Evolutionary conservation across 2,888 invertebrate species (phyloP).

Genomic region (Pegoplata infirma): DNA sequence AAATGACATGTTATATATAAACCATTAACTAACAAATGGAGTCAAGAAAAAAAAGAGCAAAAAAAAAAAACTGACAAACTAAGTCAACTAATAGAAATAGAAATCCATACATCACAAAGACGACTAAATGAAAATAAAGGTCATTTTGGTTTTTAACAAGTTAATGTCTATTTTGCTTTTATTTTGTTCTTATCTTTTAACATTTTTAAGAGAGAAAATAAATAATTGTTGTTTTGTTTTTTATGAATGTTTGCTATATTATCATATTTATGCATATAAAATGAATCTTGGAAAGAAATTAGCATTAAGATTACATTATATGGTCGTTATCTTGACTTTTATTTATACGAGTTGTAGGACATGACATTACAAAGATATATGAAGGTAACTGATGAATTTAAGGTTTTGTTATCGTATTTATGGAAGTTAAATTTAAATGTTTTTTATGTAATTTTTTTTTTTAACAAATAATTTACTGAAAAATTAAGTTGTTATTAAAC

Average conservation of each 20-base stretch:
- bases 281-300: conserved; percentile 12
- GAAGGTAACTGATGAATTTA: neutral
- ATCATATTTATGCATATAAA: neutral
- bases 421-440: conserved; percentile 36
- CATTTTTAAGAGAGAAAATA: too few relatives aligned
- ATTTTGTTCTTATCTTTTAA: neutral
- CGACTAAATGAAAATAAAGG: conserved; percentile 20
- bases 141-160: conserved; percentile 26
- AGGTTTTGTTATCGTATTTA: conserved; percentile 30
- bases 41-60: conserved; percentile 8
- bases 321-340: neutral
- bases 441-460: too few relatives aligned
- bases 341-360: neutral
- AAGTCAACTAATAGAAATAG: conserved; percentile 17
- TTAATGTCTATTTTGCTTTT: conserved; percentile 10
- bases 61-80: neutral
- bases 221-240: neutral
- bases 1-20: conserved; percentile 29
- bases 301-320: conserved; percentile 31
- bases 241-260: neutral
- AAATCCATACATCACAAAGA: conserved; percentile 24
- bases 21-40: conserved; percentile 45
- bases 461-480: too few relatives aligned
- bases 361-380: neutral
- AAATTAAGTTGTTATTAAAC: too few relatives aligned